Conservation (phyloP, 2,888 invertebrate genomes). For the Meghimatium bilineatum region DNA sequence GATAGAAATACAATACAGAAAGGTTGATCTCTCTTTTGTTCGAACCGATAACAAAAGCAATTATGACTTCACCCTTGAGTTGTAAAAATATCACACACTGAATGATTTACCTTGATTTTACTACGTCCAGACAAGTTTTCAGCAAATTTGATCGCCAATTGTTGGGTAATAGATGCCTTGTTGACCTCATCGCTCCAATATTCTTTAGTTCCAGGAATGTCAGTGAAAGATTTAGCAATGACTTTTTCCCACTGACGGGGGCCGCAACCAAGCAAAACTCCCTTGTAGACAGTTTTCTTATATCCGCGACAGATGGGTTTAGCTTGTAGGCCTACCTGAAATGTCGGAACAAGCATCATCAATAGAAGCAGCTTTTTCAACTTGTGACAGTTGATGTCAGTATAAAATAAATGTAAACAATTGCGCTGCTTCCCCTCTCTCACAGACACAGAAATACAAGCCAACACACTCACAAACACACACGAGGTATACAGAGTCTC, state of each 20-base stretch:
- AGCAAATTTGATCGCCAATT: constrained; percentile 11
- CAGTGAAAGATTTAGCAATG: constrained; percentile 36
- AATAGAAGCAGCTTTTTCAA: too few relatives aligned
- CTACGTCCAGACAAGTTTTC: not conserved
- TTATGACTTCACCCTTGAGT: too few relatives aligned
- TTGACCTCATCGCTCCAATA: constrained; percentile 30
- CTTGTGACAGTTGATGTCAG: too few relatives aligned
- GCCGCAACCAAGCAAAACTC: constrained; percentile 30
- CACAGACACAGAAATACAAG: too few relatives aligned
- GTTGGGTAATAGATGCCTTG: constrained; percentile 22
- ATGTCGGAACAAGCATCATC: not conserved
- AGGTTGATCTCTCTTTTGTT: too few relatives aligned
- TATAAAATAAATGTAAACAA: too few relatives aligned
- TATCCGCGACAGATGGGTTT: constrained; percentile 17
- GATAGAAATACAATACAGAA: too few relatives aligned
- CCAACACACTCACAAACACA: too few relatives aligned
- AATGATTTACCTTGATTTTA: not conserved
- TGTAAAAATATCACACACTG: not conserved
- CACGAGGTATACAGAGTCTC: too few relatives aligned
- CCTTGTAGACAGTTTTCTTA: constrained; percentile 41
- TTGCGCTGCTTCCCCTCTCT: too few relatives aligned
- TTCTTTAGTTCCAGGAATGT: constrained; percentile 30
- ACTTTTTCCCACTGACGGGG: constrained; percentile 43
- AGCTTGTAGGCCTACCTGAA: constrained; percentile 1
- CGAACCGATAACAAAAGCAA: too few relatives aligned